These are phyloP conservation scores for Aegotheles bennettii DNA, from an alignment of 2,113 vertebrate species.

Conservation along the genomic window DNA sequence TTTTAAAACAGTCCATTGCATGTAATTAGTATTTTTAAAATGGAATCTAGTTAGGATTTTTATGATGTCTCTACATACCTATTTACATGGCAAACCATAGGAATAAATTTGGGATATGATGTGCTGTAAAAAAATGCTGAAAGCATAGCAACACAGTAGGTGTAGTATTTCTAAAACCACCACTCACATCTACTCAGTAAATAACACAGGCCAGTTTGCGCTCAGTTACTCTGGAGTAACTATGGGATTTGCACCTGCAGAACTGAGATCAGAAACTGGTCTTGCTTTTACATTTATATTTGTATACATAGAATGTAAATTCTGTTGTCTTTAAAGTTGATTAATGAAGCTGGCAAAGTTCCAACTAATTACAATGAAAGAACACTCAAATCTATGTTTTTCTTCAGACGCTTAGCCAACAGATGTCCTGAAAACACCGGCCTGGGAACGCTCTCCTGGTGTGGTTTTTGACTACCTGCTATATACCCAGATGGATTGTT, in stretches of 20 bases:
- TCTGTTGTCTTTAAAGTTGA: not conserved
- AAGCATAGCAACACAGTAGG: not conserved
- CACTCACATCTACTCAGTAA: not conserved
- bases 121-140: not conserved
- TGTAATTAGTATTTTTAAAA: not conserved
- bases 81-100: not conserved
- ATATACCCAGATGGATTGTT: not conserved
- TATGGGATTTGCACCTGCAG: not conserved
- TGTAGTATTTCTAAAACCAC: not conserved
- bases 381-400: not conserved
- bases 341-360: not conserved
- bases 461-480: not conserved
- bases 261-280: not conserved
- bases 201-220: not conserved
- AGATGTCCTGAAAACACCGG: not conserved
- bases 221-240: not conserved
- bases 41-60: not conserved
- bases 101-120: not conserved
- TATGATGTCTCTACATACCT: not conserved
- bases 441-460: not conserved
- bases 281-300: not conserved
- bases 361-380: not conserved
- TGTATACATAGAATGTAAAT: not conserved
- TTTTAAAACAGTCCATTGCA: not conserved
- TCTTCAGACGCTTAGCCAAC: not conserved